phyloP scores from a whole-genome alignment of 2,888 invertebrate species.

The Acleris cristana region DNA sequence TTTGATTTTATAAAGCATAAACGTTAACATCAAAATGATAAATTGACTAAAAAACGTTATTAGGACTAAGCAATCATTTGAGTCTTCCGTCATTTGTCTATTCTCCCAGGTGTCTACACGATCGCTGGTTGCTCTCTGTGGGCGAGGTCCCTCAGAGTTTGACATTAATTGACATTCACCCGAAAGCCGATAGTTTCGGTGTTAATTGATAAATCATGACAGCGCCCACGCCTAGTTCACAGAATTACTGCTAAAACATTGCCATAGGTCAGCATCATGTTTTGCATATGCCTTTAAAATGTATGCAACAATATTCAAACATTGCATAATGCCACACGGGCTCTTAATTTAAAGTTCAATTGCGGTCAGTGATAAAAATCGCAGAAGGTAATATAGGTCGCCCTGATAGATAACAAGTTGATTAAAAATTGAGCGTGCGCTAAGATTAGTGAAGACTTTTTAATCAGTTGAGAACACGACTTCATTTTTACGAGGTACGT shows the following conservation, averaged over 20 bases:
- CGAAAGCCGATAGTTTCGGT: conserved; percentile 70
- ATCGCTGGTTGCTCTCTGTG: conserved; percentile 38
- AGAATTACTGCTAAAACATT: conserved; percentile 44
- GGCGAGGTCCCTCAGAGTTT: conserved; percentile 55
- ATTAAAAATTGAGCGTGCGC: conserved; percentile 66
- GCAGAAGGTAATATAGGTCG: conserved; percentile 48
- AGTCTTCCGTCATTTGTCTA: conserved; percentile 10
- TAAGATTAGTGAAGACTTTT: conserved; percentile 71
- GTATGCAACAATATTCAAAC: not conserved
- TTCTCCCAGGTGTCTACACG: conserved; percentile 6
- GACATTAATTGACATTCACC: conserved; percentile 74
- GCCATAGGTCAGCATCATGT: not conserved
- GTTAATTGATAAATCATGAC: conserved; percentile 76
- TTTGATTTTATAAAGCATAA: no score
- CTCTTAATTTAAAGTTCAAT: not conserved
- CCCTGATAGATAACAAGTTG: conserved; percentile 55
- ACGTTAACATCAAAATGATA: no score
- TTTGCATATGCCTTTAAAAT: not conserved
- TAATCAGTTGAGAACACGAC: conserved; percentile 79
- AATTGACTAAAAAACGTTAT: no score
- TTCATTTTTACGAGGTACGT: conserved; percentile 76
- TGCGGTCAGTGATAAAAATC: conserved; percentile 49
- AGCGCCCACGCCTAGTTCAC: conserved; percentile 48
- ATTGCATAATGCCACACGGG: conserved; percentile 2
- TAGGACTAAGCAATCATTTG: no score